phyloP scores from a whole-genome alignment of 2,888 invertebrate species.

The Encarsia formosa region DNA sequence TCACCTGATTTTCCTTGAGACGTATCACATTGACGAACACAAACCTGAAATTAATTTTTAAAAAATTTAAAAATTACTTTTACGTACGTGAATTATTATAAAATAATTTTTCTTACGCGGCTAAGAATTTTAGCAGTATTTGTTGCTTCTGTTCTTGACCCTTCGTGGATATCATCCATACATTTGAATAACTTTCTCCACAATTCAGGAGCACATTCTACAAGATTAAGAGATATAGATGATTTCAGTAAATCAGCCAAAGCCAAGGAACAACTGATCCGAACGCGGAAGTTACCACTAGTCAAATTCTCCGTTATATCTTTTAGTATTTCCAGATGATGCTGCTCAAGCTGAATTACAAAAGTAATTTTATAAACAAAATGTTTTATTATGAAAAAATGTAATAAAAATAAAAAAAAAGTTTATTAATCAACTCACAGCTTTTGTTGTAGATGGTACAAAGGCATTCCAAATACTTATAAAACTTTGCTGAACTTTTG shows the following conservation, averaged over 20 bases:
- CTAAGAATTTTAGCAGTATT: slow-evolving; percentile 68
- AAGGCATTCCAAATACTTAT: slow-evolving; percentile 89
- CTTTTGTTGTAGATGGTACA: slow-evolving; percentile 79
- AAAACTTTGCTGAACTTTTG: slow-evolving; percentile 90
- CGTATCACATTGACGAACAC: slow-evolving; percentile 67
- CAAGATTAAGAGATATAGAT: slow-evolving; percentile 47
- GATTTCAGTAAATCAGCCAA: slow-evolving; percentile 71
- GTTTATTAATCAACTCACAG: slow-evolving; percentile 55
- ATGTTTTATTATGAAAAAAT: not conserved
- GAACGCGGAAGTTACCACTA: slow-evolving; percentile 79
- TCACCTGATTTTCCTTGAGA: slow-evolving; percentile 70
- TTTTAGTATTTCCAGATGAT: slow-evolving; percentile 73
- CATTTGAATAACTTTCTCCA: slow-evolving; percentile 85
- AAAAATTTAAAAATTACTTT: slow-evolving; percentile 1
- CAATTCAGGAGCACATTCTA: slow-evolving; percentile 54
- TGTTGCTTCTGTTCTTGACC: slow-evolving; percentile 71
- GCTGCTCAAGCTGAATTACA: slow-evolving; percentile 67
- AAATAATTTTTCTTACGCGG: slow-evolving; percentile 56
- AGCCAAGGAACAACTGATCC: slow-evolving; percentile 88
- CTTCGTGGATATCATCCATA: slow-evolving; percentile 93
- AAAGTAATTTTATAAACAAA: slow-evolving; percentile 12
- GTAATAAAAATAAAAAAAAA: not conserved
- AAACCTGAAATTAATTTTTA: slow-evolving; percentile 60
- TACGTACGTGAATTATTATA: not conserved
- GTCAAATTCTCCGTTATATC: slow-evolving; percentile 81